Conservation (phyloP, 2,888 invertebrate species). For the Blomia tropicalis region DNA sequence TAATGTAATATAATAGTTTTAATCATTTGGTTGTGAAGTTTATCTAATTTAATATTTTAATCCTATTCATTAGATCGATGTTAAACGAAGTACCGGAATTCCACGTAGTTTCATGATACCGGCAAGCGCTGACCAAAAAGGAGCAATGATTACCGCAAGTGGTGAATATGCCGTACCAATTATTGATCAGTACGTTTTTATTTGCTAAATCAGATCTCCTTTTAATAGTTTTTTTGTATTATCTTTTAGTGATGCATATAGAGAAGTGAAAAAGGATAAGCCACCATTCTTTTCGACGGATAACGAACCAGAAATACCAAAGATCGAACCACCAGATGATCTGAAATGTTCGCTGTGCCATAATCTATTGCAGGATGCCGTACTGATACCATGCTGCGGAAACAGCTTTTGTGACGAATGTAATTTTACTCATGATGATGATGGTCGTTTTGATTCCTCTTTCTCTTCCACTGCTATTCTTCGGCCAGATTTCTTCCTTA, state of each 20-base stretch:
- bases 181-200: slow-evolving; percentile 57
- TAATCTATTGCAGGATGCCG: slow-evolving; percentile 81
- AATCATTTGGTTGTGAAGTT: slow-evolving; percentile 12
- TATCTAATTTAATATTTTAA: slow-evolving; percentile 1
- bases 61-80: slow-evolving; percentile 42
- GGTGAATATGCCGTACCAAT: slow-evolving; percentile 75
- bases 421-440: too few species aligned
- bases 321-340: slow-evolving; percentile 64
- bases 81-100: slow-evolving; percentile 89
- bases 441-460: slow-evolving; percentile 21
- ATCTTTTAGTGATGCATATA: slow-evolving; percentile 53
- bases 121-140: slow-evolving; percentile 71
- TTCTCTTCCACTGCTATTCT: slow-evolving; percentile 21
- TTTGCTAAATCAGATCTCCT: background rate
- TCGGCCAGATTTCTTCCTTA: too few species aligned
- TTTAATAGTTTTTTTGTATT: background rate
- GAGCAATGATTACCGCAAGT: slow-evolving; percentile 73
- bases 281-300: slow-evolving; percentile 47
- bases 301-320: slow-evolving; percentile 30
- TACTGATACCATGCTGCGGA: slow-evolving; percentile 94
- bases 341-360: slow-evolving; percentile 79
- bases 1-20: slow-evolving; percentile 36
- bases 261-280: slow-evolving; percentile 52
- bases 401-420: slow-evolving; percentile 98
- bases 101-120: slow-evolving; percentile 88